Conservation (phyloP, 92 coral and sea anemone genomes). For the Parazoanthus atlanticus region DNA sequence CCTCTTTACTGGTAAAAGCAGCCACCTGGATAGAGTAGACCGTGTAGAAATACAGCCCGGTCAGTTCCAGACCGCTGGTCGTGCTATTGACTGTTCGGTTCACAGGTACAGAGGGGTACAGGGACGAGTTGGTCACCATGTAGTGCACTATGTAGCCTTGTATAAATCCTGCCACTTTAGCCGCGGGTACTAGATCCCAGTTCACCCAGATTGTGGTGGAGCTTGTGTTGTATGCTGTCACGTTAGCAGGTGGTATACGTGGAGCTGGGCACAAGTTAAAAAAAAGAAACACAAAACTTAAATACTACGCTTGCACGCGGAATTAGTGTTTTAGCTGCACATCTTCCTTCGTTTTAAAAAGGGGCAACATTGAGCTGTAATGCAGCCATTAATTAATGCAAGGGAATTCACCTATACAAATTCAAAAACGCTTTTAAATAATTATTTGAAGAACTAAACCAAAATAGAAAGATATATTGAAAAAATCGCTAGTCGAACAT, state of each 20-base stretch:
- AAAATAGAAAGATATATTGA: no score
- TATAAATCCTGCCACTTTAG: background rate
- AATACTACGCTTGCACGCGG: background rate
- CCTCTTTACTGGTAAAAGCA: slow-evolving; percentile 22
- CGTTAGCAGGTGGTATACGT: slow-evolving; percentile 23
- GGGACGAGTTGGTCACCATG: slow-evolving; percentile 22
- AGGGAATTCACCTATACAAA: no score
- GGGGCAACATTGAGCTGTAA: background rate
- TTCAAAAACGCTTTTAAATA: no score
- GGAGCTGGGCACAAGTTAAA: slow-evolving; percentile 17
- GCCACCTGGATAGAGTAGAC: slow-evolving; percentile 21
- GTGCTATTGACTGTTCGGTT: slow-evolving; percentile 25
- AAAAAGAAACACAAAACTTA: background rate
- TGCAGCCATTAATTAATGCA: no score
- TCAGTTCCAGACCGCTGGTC: slow-evolving; percentile 18
- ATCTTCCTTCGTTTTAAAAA: background rate
- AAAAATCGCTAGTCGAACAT: no score
- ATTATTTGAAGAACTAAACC: no score
- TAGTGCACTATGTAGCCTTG: slow-evolving; percentile 27
- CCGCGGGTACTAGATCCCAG: slow-evolving; percentile 18
- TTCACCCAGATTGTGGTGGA: slow-evolving; percentile 33
- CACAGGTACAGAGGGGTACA: slow-evolving; percentile 10
- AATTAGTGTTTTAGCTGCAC: no score
- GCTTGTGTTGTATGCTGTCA: slow-evolving; percentile 27
- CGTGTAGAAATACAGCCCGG: slow-evolving; percentile 7